These are phyloP conservation scores for Drosophila elegans DNA, from an alignment of 1,140 invertebrate species.

Conservation along the genomic window DNA sequence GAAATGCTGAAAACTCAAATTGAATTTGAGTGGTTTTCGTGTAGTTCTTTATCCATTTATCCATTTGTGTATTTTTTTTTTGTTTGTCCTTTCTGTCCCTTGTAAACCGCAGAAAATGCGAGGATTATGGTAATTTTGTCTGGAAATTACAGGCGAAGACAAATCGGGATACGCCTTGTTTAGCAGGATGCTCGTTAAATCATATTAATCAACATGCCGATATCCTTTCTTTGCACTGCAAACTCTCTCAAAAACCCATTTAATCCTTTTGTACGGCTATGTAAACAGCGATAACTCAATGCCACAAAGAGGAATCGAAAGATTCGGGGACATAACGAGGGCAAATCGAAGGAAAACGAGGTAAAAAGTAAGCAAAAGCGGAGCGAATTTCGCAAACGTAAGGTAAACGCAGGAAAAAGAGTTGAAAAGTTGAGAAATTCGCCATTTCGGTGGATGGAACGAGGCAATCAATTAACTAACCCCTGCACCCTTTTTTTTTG, in stretches of 20 bases:
- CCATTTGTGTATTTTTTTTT: slow-evolving; percentile 22
- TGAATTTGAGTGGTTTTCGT: slow-evolving; percentile 71
- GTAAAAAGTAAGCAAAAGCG: slow-evolving; percentile 42
- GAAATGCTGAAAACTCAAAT: slow-evolving; percentile 62
- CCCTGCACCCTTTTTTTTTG: slow-evolving; percentile 19
- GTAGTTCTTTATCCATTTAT: slow-evolving; percentile 29
- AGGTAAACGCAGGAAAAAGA: slow-evolving; percentile 51
- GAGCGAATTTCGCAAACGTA: slow-evolving; percentile 32
- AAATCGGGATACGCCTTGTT: slow-evolving; percentile 39
- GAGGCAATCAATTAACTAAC: slow-evolving; percentile 71
- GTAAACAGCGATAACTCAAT: slow-evolving; percentile 72
- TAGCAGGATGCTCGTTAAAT: slow-evolving; percentile 63
- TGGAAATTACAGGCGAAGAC: slow-evolving; percentile 12
- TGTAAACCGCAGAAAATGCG: slow-evolving; percentile 67
- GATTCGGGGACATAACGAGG: slow-evolving; percentile 11
- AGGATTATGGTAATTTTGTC: slow-evolving; percentile 69
- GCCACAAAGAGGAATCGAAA: slow-evolving; percentile 18
- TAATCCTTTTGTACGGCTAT: slow-evolving; percentile 79
- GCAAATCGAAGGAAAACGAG: slow-evolving; percentile 15
- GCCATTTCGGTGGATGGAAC: slow-evolving; percentile 24
- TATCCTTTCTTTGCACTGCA: slow-evolving; percentile 1
- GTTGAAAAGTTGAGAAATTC: slow-evolving; percentile 76
- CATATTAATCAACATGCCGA: slow-evolving; percentile 67
- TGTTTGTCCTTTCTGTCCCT: slow-evolving; percentile 5
- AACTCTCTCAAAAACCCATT: slow-evolving; percentile 70